Percentiles rank a stretch among this genome's conserved stretches.
phyloP scores from a whole-genome alignment of 2,113 vertebrate genomes.

The Pomatorhinus ruficollis region DNA sequence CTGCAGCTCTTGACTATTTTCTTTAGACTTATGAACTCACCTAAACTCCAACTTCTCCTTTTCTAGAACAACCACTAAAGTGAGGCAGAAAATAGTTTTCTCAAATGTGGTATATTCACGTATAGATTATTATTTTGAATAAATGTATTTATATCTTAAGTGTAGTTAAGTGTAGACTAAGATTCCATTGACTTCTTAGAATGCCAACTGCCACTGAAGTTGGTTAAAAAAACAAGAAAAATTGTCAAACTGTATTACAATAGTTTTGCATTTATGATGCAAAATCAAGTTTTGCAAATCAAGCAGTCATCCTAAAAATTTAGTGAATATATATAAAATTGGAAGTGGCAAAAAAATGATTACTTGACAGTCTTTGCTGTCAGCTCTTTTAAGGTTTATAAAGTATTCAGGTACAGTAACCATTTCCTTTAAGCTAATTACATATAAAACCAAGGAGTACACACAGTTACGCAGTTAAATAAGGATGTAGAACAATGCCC shows the following conservation, averaged over 20 bases:
- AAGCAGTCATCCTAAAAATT: neutral
- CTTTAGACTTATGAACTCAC: neutral
- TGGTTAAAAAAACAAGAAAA: neutral
- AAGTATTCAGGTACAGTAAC: neutral
- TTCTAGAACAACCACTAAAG: neutral
- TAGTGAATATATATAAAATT: neutral
- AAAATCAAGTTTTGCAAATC: neutral
- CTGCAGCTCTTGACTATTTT: neutral
- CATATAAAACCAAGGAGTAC: neutral
- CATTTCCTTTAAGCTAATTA: neutral
- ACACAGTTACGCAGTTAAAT: neutral
- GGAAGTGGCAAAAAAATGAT: neutral
- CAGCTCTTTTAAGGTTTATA: neutral
- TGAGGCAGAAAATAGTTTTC: neutral
- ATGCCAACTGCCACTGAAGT: neutral
- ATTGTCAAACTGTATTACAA: neutral
- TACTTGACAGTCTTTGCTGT: neutral
- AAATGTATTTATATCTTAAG: neutral
- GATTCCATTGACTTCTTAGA: neutral
- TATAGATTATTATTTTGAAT: neutral
- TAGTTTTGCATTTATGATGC: neutral
- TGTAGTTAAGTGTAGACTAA: neutral
- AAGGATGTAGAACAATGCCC: neutral
- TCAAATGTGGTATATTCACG: neutral
- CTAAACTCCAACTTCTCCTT: neutral